A percentile compares a stretch with the other conserved stretches of the same genome.
Evolutionary conservation across 2,113 vertebrate genomes (phyloP).

Genomic region (Melanerpes aurifrons): DNA sequence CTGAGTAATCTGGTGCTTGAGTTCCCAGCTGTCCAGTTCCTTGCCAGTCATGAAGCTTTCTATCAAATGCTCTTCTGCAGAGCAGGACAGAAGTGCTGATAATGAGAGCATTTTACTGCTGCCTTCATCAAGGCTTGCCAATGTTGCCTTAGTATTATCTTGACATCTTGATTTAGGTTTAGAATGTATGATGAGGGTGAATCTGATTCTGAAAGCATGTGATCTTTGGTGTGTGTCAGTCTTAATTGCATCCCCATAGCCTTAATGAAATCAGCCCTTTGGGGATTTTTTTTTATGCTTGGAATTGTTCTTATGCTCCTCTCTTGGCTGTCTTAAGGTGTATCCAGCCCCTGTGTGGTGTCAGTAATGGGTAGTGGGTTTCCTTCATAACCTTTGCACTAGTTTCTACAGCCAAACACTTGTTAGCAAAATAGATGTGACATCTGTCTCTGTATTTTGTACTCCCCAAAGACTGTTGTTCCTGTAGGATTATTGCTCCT

Average conservation of each 20-base stretch:
- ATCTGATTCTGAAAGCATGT: conserved; percentile 1
- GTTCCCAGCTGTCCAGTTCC: not conserved
- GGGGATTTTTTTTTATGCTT: not conserved
- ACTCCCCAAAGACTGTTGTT: not conserved
- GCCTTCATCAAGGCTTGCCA: not conserved
- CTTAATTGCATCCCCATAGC: not conserved
- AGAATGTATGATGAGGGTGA: not conserved
- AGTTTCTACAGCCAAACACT: not conserved
- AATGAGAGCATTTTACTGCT: not conserved
- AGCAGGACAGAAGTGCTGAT: not conserved
- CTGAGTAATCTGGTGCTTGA: not conserved
- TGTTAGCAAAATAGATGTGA: not conserved
- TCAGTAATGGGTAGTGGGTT: not conserved
- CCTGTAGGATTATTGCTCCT: not conserved
- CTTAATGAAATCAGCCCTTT: not conserved
- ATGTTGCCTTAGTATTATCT: not conserved
- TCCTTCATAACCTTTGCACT: not conserved
- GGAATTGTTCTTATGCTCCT: not conserved
- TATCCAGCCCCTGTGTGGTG: not conserved
- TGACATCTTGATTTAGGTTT: not conserved
- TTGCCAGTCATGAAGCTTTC: not conserved
- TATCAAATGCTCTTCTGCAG: not conserved
- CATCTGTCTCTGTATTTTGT: not conserved
- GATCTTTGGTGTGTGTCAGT: not conserved
- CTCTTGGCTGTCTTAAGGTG: not conserved